A percentile compares a stretch with the other conserved stretches of the same genome.
Evolutionary conservation across 2,797 vertebrate species (phyloP).

Genomic region (Atherinosoma microstoma): DNA sequence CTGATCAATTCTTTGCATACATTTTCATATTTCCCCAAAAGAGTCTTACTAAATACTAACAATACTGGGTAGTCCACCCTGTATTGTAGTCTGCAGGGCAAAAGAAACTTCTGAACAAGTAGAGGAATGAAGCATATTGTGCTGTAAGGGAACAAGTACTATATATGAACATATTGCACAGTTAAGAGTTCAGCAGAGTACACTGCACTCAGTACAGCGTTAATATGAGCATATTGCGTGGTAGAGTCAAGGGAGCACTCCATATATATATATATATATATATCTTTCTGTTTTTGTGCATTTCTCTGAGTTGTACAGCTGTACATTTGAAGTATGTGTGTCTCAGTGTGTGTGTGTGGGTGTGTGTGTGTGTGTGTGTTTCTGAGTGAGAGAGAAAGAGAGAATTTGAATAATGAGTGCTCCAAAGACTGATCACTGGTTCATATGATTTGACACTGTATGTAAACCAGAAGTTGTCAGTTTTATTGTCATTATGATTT

Average conservation of each 20-base stretch:
- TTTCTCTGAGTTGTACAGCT: neutral
- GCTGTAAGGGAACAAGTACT: neutral
- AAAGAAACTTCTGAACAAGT: neutral
- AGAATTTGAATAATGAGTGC: neutral
- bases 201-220: neutral
- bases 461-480: neutral
- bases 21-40: neutral
- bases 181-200: neutral
- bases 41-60: neutral
- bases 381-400: neutral
- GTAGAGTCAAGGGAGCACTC: neutral
- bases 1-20: neutral
- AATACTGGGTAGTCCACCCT: neutral
- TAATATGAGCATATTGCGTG: neutral
- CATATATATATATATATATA: neutral
- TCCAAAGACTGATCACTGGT: neutral
- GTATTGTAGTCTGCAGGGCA: neutral
- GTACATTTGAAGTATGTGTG: neutral
- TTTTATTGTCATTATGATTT: neutral
- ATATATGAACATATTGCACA: neutral
- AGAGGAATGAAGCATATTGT: neutral
- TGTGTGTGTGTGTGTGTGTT: neutral
- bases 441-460: neutral
- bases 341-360: neutral
- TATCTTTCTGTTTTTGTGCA: neutral